Percentiles rank a stretch among this genome's conserved stretches.
Conservation (phyloP, 2,888 invertebrate genomes). For the Microplitis manilae region DNA sequence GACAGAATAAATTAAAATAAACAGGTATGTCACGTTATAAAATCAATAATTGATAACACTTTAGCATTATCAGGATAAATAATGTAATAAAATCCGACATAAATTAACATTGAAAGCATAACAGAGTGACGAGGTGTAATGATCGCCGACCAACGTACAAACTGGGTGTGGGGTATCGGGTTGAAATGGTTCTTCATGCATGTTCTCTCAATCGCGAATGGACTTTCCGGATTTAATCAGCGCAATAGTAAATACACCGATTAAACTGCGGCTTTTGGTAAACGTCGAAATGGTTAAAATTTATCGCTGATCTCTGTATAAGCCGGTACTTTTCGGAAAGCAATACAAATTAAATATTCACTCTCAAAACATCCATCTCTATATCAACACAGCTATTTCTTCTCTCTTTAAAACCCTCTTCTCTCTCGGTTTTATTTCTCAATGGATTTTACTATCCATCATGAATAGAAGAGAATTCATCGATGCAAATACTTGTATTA, state of each 20-base stretch:
- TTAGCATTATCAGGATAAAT: not conserved
- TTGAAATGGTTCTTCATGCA: constrained; percentile 14
- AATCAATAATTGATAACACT: too few relatives aligned
- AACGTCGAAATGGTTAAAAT: constrained; percentile 32
- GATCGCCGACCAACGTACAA: constrained; percentile 10
- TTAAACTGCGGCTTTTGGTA: constrained; percentile 40
- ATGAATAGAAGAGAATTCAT: constrained; percentile 6
- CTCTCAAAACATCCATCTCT: not conserved
- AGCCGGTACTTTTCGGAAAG: not conserved
- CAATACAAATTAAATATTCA: constrained; percentile 7
- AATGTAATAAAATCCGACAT: not conserved
- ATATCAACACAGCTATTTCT: not conserved
- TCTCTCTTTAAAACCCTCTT: not conserved
- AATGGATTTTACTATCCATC: constrained; percentile 7
- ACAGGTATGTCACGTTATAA: too few relatives aligned
- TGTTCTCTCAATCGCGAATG: constrained; percentile 33
- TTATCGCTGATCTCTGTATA: constrained; percentile 29
- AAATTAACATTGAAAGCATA: not conserved
- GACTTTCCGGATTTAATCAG: constrained; percentile 40
- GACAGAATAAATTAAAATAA: too few relatives aligned
- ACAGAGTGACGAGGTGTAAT: not conserved
- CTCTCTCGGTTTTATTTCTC: constrained; percentile 17
- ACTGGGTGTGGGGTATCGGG: not conserved
- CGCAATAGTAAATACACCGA: constrained; percentile 39
- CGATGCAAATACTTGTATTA: constrained; percentile 16